Conservation (phyloP, 2,797 vertebrate species). For the Remorina albescens region DNA sequence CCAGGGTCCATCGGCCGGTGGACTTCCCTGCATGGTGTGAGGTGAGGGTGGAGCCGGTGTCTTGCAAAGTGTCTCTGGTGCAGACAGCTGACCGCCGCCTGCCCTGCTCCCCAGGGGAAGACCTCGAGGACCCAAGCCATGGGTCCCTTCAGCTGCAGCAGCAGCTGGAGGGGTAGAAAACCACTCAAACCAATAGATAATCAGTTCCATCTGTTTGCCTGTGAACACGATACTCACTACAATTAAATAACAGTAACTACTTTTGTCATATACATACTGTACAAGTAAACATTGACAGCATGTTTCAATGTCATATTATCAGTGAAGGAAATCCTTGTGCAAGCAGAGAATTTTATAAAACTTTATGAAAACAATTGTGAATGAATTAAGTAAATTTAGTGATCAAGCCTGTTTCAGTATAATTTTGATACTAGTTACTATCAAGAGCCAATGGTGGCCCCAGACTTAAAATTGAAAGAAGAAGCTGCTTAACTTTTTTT, state of each 20-base stretch:
- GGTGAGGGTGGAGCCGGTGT: slow-evolving; percentile 87
- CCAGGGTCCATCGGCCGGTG: slow-evolving; percentile 91
- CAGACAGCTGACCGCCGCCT: slow-evolving; percentile 88
- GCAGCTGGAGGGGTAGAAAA: slow-evolving; percentile 78
- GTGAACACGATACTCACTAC: slow-evolving; percentile 28
- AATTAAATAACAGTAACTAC: slow-evolving; percentile 34
- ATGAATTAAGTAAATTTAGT: neutral
- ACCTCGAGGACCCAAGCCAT: slow-evolving; percentile 80
- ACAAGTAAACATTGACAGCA: slow-evolving; percentile 25
- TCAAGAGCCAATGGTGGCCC: neutral
- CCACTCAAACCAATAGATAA: slow-evolving; percentile 5
- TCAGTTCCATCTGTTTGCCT: slow-evolving; percentile 13
- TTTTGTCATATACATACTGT: slow-evolving; percentile 12
- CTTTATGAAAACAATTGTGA: neutral
- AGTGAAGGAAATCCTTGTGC: slow-evolving; percentile 30
- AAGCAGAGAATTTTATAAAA: slow-evolving; percentile 8
- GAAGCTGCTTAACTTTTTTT: neutral
- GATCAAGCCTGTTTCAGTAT: neutral
- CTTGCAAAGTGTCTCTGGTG: slow-evolving; percentile 91
- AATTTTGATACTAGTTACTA: neutral
- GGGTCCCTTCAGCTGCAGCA: slow-evolving; percentile 76
- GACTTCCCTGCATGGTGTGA: slow-evolving; percentile 93
- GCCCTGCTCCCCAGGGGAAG: slow-evolving; percentile 84
- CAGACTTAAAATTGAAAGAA: neutral
- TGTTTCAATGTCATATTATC: slow-evolving; percentile 11